These are phyloP conservation scores for Hybognathus amarus DNA, from an alignment of 2,797 vertebrate species.

Conservation along the genomic window DNA sequence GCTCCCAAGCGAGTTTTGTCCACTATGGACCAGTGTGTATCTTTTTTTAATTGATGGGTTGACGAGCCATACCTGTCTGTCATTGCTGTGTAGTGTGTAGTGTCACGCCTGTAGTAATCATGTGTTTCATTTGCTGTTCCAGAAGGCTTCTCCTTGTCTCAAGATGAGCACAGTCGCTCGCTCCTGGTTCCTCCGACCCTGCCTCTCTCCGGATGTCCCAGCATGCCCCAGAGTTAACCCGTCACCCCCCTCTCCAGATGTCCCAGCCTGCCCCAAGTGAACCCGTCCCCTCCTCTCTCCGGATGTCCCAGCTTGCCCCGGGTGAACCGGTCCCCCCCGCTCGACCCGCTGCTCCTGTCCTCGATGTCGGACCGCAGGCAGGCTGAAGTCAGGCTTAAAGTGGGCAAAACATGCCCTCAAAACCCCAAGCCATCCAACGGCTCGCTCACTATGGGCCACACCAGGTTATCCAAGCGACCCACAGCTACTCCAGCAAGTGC, in stretches of 20 bases:
- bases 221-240: too few species aligned
- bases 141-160: conserved; percentile 77
- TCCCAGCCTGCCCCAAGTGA: too few species aligned
- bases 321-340: too few species aligned
- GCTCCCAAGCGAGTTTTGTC: too few species aligned
- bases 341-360: conserved; percentile 85
- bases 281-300: too few species aligned
- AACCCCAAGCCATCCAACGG: conserved; percentile 86
- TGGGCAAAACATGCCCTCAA: conserved; percentile 88
- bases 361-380: conserved; percentile 84
- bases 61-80: background rate
- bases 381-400: conserved; percentile 77
- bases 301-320: too few species aligned
- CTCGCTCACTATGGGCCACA: conserved; percentile 82
- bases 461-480: conserved; percentile 80
- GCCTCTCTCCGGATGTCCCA: conserved; percentile 77
- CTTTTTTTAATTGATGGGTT: too few species aligned
- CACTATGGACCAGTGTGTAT: too few species aligned
- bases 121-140: conserved; percentile 36
- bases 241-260: too few species aligned
- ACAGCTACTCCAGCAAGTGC: conserved; percentile 76
- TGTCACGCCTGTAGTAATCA: background rate
- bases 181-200: conserved; percentile 87
- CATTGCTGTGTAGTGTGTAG: too few species aligned
- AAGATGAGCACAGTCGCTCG: conserved; percentile 87